Base-by-base conservation (phyloP, 2,888 invertebrate species). In the Yponomeuta malinellus region DNA sequence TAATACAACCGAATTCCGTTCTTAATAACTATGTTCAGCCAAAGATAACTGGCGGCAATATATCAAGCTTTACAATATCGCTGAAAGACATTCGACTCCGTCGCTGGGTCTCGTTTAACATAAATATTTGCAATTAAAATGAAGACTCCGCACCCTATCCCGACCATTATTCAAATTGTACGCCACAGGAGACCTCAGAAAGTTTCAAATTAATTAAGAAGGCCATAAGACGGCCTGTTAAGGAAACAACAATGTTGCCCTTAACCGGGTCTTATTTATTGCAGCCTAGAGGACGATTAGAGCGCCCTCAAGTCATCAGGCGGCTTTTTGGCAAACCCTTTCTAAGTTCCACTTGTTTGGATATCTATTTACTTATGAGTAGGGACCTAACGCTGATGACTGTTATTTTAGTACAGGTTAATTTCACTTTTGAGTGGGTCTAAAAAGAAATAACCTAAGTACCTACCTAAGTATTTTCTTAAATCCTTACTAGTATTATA, bases 71-170 rank as follows among this genome's bases (percentile, higher is more conserved):
- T 82, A 83, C 84, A 87, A 86, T 88, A 88, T 85, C 82, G 79
- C 78, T 77, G 80, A 78, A 48, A 78, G 78, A 79, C 78, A 78
- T 79, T 78, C 76, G 74, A 73, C 73, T 75, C 75, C 76, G 79
- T 79, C 81, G 31, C 78, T 4, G 76, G 78, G 82, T 81, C 82
- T 82, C 88, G 86, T 86, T 92, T 89, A 87, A 86, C 90, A 90
- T 91, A 92, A 92, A 92, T 91, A 92, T 92, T 92, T 92, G 89
- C 91, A 91, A 91, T 92, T 92, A 91, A 89, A 92, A 92, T 92
- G 88, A 90, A 86, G 84, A 86, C 79, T 79, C 81, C 84, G 80
- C 88, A 83, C 90, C 90, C 90, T 87, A 89, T 90, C 89, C 81
- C 72, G 77, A 89, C 88, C 87, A 90, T 92, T 92, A 92, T 92